Evolutionary conservation across 2,888 invertebrate genomes (phyloP), one percentile per base, ranked within the genome.

Genomic region (Drosophila borealis): DNA sequence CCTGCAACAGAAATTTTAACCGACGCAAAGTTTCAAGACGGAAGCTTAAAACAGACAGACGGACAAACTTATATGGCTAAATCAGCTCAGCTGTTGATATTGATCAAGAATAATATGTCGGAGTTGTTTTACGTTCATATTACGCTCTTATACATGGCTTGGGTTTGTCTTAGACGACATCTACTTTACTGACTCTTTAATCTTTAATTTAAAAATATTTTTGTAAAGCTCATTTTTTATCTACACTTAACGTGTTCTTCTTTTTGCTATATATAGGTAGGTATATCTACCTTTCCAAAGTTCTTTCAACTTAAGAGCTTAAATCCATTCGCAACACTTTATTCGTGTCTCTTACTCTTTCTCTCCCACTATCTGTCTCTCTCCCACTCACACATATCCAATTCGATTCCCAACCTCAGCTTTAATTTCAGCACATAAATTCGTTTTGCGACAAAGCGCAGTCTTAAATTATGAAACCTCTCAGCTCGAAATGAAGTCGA

Each of bases 341-440:
- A 10, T 13, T 25, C 29, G 29, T 8, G 2, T 13, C 14, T 42
- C 10, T 14, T 14, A 25, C 4, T 17, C 17, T 21, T 3, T 36
- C 17, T 46, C 33, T 44, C 17, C 14, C 14, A 9, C 1, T 10
- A 0, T 1, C 0, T 4, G 11, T 19, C 29, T 14, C 34, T 49
- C 29, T 29, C 10, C n/a, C 36, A 21, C n/a, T 4, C 21, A 9
- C 37, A 29, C 34, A 56, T 29, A 51, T 60, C 0, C 29, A 14
- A 34, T 51, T 46, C 14, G 45, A 44, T 49, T 6, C 14, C 14
- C 59, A 70, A 63, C 8, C 78, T 56, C 48, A 67, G 86, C 60
- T 69, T 88, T 80, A 74, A 85, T 80, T 88, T 88, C 85, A 75
- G 67, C 72, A 60, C 83, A 83, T 88, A 85, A 85, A 88, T 86